Conservation (phyloP, 2,888 invertebrate genomes). For the Caenorhabditis angaria region DNA sequence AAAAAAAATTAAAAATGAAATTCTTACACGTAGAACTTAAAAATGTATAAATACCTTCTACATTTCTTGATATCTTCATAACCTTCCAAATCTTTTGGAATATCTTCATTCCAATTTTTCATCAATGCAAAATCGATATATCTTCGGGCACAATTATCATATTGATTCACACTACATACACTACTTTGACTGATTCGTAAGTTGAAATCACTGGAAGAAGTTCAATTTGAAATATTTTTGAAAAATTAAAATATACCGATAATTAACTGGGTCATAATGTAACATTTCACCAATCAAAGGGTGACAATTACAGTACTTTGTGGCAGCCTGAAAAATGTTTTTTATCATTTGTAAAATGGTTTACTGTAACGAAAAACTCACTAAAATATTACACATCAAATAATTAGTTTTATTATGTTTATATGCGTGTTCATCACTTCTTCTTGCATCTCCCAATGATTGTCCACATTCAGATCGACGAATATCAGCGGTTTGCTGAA, state of each 20-base stretch:
- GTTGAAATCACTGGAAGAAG: constrained; percentile 47
- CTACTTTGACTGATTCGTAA: constrained; percentile 49
- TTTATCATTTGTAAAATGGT: no score
- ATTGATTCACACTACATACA: constrained; percentile 62
- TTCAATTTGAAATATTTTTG: neutral
- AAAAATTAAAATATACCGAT: constrained; percentile 20
- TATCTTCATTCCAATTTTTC: constrained; percentile 43
- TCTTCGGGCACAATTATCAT: constrained; percentile 57
- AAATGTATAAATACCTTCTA: constrained; percentile 31
- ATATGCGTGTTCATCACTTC: constrained; percentile 41
- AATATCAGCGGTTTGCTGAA: constrained; percentile 50
- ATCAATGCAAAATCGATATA: constrained; percentile 54
- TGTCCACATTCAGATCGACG: constrained; percentile 55
- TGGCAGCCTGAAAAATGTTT: constrained; percentile 31
- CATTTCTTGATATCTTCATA: constrained; percentile 51
- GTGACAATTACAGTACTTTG: constrained; percentile 54
- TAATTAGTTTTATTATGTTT: constrained; percentile 49
- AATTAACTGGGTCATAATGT: constrained; percentile 38
- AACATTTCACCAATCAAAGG: constrained; percentile 51
- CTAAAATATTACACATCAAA: constrained; percentile 49
- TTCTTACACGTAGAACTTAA: neutral
- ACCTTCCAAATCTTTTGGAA: constrained; percentile 47
- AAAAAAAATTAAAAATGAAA: constrained; percentile 7
- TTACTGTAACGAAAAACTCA: neutral
- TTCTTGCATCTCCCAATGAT: constrained; percentile 43